Evolutionary conservation across 2,113 vertebrate species (phyloP).

Genomic region (Rhombomys opimus): DNA sequence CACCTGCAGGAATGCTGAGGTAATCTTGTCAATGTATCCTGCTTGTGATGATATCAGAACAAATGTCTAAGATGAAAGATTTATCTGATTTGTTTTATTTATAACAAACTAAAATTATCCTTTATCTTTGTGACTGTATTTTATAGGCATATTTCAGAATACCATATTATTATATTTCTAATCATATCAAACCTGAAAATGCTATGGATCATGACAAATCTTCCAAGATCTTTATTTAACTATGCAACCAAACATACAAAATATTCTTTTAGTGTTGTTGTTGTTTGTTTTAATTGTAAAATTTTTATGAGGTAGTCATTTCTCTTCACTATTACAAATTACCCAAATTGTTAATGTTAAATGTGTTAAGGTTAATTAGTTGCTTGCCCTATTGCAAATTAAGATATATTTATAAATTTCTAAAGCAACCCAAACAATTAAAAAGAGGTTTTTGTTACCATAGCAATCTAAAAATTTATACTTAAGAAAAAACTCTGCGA

Average conservation of each 20-base stretch:
- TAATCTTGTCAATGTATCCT: background rate
- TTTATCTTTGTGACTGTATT: background rate
- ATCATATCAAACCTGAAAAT: background rate
- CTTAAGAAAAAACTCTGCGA: no score
- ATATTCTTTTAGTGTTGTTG: background rate
- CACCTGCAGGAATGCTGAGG: background rate
- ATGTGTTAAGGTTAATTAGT: no score
- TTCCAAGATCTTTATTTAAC: background rate
- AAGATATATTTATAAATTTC: no score
- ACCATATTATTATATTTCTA: background rate
- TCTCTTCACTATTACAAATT: no score
- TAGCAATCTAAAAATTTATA: no score
- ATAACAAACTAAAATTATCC: background rate
- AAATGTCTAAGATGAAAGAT: background rate
- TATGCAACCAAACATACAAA: background rate
- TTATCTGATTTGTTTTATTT: slow-evolving; percentile 5
- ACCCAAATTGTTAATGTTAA: no score
- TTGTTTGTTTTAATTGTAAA: no score
- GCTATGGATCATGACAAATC: background rate
- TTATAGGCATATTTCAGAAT: background rate
- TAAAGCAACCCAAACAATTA: no score
- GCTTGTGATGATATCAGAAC: background rate
- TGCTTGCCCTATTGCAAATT: no score
- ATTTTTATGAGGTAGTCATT: no score
- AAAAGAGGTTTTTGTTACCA: no score